Percentiles rank a stretch among this genome's conserved stretches.
Evolutionary conservation across 2,797 vertebrate species (phyloP).

Genomic region (Macrochelys suwanniensis): DNA sequence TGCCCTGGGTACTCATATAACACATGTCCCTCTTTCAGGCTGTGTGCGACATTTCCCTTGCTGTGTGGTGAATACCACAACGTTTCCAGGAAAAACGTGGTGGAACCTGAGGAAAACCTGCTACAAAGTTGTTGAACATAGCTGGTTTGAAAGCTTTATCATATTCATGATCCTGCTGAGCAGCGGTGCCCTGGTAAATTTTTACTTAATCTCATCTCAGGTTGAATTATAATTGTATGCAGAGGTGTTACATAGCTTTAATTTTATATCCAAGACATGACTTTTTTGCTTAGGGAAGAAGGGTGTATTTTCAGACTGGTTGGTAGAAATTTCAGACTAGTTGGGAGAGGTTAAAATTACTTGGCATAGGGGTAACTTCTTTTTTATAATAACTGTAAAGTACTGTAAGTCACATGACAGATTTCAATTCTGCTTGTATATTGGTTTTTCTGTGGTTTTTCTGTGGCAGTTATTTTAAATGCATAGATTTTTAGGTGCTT

Average conservation of each 20-base stretch:
- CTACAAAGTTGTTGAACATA: slow-evolving; percentile 92
- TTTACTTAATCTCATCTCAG: neutral
- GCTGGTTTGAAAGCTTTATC: slow-evolving; percentile 95
- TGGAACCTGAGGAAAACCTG: slow-evolving; percentile 91
- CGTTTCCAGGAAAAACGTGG: slow-evolving; percentile 81
- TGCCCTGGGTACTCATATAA: neutral
- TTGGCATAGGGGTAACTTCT: neutral
- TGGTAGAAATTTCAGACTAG: neutral
- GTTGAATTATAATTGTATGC: neutral
- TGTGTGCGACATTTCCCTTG: slow-evolving; percentile 81
- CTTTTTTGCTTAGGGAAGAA: neutral
- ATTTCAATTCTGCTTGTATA: neutral
- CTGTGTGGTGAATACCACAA: slow-evolving; percentile 81
- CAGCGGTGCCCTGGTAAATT: slow-evolving; percentile 89
- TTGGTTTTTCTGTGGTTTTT: neutral
- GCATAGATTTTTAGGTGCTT: neutral
- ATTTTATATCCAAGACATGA: neutral
- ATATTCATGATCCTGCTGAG: slow-evolving; percentile 96
- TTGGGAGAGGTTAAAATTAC: neutral
- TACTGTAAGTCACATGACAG: neutral
- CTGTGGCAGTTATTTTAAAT: neutral
- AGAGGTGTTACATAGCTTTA: neutral
- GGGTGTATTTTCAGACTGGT: neutral
- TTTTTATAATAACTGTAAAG: neutral
- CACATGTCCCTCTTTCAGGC: slow-evolving; percentile 72